phyloP scores from a whole-genome alignment of 2,113 vertebrate species.

The Puffinus mauretanicus region DNA sequence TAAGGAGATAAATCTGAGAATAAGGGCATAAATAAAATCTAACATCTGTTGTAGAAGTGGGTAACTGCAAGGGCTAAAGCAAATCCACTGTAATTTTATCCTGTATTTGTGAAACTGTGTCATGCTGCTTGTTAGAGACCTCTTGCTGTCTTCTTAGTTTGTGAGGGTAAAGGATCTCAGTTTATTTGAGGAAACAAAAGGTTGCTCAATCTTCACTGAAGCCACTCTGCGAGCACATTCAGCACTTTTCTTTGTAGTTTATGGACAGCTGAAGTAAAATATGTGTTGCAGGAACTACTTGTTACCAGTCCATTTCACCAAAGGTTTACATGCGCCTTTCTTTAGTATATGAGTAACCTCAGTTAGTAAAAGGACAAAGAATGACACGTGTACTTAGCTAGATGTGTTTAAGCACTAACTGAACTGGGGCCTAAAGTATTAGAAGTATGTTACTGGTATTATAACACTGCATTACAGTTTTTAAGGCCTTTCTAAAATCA shows the following conservation, averaged over 20 bases:
- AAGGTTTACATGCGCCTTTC: neutral
- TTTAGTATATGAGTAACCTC: neutral
- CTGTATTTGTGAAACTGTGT: neutral
- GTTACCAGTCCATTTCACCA: neutral
- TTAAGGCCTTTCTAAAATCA: neutral
- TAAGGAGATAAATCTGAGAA: neutral
- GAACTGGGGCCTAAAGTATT: neutral
- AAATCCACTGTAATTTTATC: neutral
- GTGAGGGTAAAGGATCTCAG: neutral
- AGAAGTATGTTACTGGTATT: neutral
- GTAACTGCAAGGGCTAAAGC: neutral
- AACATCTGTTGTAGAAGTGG: neutral
- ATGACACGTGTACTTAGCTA: rapidly evolving
- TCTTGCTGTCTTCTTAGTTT: neutral
- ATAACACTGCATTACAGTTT: neutral
- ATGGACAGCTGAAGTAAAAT: neutral
- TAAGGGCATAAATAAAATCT: neutral
- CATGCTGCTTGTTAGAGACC: neutral
- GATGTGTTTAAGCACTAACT: neutral
- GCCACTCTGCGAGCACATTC: neutral
- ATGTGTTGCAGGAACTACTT: neutral
- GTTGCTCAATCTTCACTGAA: neutral
- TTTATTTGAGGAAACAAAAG: neutral
- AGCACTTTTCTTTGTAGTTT: neutral
- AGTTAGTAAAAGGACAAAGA: neutral